Evolutionary conservation across 35 echinoderm and acorn worm species (phyloP), one percentile per base, ranked within the genome.

Genomic region (Ophiothrix spiculata): DNA sequence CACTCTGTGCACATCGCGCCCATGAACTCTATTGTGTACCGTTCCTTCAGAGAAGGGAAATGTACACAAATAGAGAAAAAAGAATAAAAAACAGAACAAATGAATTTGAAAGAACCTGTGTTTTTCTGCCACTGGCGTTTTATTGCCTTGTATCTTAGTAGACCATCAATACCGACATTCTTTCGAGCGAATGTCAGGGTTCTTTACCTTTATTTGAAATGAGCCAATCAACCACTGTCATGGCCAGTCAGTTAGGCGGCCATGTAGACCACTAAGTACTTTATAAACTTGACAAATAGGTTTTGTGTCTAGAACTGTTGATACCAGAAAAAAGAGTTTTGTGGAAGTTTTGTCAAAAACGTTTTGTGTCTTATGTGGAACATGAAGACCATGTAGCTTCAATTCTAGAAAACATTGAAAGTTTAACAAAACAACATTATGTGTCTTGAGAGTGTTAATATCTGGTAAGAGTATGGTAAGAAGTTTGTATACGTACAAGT

Each of bases 171-270:
- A 25, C 60, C 17, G 60, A 28, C 60, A 69, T 69, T 15, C 23
- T 12, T 69, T 69, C n/a, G 60, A 69, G 17, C 16, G 29, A 69
- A 28, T 69, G 60, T 69, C 60, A 69, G 60, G 6, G 60, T 69
- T 69, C 25, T 69, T 69, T 69, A 69, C 60, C 60, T 69, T 12
- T 25, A 4, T 25, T 69, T 25, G 17, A 28, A 69, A 25, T 69
- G 60, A 28, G 8, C 60, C 60, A 69, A 69, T 69, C 60, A 69
- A n/a, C 60, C 60, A 28, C 60, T 69, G 60, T 69, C 60, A 69
- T 2, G 29, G 60, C 60, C 25, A 69, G n/a, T n/a, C 60, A 69
- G 29, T 25, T 28, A 69, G 8, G 60, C 60, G 16, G 29, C 8
- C 17, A 25, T 69, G 6, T 4, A 28, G 29, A 25, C 17, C 60